Percentiles rank a stretch among this genome's conserved stretches.
phyloP scores from a whole-genome alignment of 2,113 vertebrate genomes.

The Leptocoma aspasia region DNA sequence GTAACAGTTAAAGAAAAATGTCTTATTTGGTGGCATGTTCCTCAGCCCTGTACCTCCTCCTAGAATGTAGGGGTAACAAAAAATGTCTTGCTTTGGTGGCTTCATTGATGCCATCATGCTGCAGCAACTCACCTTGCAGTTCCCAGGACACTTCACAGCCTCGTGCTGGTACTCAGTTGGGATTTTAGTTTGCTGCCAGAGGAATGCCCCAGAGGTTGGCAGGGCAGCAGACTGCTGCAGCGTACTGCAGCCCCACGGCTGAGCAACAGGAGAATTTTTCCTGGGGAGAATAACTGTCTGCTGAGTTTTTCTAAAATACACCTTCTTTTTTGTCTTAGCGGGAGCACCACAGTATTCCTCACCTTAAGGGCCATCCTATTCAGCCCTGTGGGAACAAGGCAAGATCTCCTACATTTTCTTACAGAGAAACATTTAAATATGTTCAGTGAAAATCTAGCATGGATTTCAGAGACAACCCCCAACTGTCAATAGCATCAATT shows the following conservation, averaged over 20 bases:
- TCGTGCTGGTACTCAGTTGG: accelerated
- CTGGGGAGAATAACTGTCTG: not conserved
- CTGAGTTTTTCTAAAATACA: not conserved
- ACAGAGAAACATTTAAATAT: not conserved
- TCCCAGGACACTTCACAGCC: not conserved
- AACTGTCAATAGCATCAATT: not conserved
- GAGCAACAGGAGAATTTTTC: not conserved
- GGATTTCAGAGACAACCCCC: not conserved
- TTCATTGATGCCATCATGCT: accelerated
- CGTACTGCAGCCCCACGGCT: accelerated
- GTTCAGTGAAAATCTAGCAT: not conserved
- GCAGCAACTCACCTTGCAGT: not conserved
- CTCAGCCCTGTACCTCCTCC: not conserved
- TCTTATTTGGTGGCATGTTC: not conserved
- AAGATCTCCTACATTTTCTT: not conserved
- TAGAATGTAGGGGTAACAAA: not conserved
- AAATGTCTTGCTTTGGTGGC: not conserved
- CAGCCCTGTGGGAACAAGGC: not conserved
- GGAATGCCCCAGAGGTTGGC: not conserved
- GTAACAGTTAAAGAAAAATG: not conserved
- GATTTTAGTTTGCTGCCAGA: not conserved
- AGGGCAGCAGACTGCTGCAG: not conserved
- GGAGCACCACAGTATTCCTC: not conserved
- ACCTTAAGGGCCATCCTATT: not conserved
- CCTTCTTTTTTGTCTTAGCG: not conserved